phyloP scores from a whole-genome alignment of 2,888 invertebrate genomes.

The Creontiades dilutus region DNA sequence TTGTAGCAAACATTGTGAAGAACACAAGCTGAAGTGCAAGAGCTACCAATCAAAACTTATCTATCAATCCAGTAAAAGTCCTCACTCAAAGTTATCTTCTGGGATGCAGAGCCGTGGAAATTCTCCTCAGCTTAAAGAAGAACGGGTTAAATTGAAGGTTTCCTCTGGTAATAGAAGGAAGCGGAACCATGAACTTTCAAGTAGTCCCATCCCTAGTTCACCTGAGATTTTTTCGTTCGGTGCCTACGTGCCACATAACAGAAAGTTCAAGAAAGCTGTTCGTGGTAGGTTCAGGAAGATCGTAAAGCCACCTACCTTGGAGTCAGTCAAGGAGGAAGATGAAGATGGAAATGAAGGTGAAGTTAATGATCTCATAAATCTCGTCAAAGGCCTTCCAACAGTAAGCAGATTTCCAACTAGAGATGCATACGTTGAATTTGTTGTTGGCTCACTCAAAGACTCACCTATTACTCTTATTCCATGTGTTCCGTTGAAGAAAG shows the following conservation, averaged over 20 bases:
- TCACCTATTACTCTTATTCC: background rate
- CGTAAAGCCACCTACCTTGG: background rate
- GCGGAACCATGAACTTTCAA: background rate
- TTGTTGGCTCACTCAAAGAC: background rate
- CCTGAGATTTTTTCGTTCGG: background rate
- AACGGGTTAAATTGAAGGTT: background rate
- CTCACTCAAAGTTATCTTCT: background rate
- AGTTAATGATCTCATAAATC: background rate
- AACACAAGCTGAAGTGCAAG: background rate
- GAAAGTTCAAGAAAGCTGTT: background rate
- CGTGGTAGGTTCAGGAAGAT: background rate
- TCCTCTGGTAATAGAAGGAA: background rate
- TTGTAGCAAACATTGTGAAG: background rate
- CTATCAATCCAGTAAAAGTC: background rate
- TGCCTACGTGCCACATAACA: background rate
- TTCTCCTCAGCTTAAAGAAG: background rate
- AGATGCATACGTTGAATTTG: conserved; percentile 2
- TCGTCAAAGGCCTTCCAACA: background rate
- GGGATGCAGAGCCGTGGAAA: background rate
- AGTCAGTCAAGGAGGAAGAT: conserved; percentile 1
- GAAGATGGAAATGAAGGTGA: background rate
- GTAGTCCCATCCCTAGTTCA: background rate
- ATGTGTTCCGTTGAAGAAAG: background rate
- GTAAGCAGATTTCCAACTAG: background rate
- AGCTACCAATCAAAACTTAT: background rate